These are phyloP conservation scores for Pteropus rufus DNA, from an alignment of 2,797 vertebrate species.

Conservation along the genomic window DNA sequence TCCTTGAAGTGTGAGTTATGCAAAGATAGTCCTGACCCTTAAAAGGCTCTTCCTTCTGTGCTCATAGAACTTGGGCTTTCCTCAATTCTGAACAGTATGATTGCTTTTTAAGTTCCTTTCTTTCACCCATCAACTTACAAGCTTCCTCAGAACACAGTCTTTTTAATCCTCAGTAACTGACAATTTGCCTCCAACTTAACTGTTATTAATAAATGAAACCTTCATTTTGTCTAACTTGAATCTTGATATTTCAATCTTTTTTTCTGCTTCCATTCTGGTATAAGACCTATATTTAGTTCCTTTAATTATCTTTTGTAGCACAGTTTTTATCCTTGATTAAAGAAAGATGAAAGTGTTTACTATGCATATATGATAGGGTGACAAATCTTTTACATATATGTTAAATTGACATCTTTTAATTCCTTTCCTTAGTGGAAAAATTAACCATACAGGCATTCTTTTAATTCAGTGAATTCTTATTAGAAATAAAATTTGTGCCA, in stretches of 20 bases:
- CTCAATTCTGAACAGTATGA: background rate
- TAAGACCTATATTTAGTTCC: background rate
- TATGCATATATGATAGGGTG: background rate
- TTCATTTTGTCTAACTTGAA: background rate
- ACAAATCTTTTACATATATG: background rate
- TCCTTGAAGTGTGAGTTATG: background rate
- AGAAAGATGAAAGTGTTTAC: conserved; percentile 19
- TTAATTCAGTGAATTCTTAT: background rate
- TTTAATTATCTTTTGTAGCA: conserved; percentile 26
- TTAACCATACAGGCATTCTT: background rate
- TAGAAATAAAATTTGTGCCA: background rate
- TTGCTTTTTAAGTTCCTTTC: background rate
- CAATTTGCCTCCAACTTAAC: conserved; percentile 2
- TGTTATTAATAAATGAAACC: conserved; percentile 42
- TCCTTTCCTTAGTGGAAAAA: background rate
- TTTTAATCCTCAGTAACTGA: background rate
- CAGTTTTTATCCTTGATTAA: conserved; percentile 30
- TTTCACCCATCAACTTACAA: background rate
- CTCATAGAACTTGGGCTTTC: background rate
- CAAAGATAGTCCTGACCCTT: background rate
- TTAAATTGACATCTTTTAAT: background rate
- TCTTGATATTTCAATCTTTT: background rate
- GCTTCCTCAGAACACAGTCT: background rate
- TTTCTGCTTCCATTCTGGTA: background rate
- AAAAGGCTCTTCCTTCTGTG: background rate